These are phyloP conservation scores for Scatophagus argus DNA, from an alignment of 2,113 vertebrate genomes.

Conservation along the genomic window DNA sequence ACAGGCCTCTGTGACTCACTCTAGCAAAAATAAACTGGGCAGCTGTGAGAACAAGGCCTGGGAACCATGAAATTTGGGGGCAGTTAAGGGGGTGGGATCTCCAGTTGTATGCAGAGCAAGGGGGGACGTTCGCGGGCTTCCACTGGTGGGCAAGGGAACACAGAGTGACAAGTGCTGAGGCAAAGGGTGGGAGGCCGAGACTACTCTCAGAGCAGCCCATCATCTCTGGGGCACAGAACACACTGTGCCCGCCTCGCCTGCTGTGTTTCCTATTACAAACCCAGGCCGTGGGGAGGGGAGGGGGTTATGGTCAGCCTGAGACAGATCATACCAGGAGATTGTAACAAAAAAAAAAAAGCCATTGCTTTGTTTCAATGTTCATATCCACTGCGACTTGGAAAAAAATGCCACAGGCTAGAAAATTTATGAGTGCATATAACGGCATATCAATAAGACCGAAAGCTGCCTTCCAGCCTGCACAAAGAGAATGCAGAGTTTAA, in stretches of 20 bases:
- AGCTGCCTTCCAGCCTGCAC: slow-evolving; percentile 39
- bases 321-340: slow-evolving; percentile 62
- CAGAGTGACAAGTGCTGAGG: slow-evolving; percentile 53
- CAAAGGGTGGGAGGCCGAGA: slow-evolving; percentile 52
- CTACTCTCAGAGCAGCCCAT: slow-evolving; percentile 61
- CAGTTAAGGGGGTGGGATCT: slow-evolving; percentile 69
- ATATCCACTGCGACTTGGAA: slow-evolving; percentile 47
- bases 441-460: slow-evolving; percentile 58
- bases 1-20: slow-evolving; percentile 83
- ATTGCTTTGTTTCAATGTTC: slow-evolving; percentile 57
- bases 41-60: slow-evolving; percentile 88
- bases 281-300: too few species aligned
- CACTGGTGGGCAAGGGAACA: slow-evolving; percentile 58
- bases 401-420: slow-evolving; percentile 40
- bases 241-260: slow-evolving; percentile 60
- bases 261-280: slow-evolving; percentile 69
- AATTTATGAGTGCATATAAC: slow-evolving; percentile 54
- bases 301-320: slow-evolving; percentile 26
- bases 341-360: slow-evolving; percentile 29
- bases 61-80: slow-evolving; percentile 82
- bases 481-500: slow-evolving; percentile 58
- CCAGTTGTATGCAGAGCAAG: slow-evolving; percentile 17
- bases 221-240: slow-evolving; percentile 64
- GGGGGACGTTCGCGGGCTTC: slow-evolving; percentile 52
- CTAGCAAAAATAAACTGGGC: slow-evolving; percentile 85